phyloP scores from a whole-genome alignment of 2,797 vertebrate genomes.

The Tragopan temminckii region DNA sequence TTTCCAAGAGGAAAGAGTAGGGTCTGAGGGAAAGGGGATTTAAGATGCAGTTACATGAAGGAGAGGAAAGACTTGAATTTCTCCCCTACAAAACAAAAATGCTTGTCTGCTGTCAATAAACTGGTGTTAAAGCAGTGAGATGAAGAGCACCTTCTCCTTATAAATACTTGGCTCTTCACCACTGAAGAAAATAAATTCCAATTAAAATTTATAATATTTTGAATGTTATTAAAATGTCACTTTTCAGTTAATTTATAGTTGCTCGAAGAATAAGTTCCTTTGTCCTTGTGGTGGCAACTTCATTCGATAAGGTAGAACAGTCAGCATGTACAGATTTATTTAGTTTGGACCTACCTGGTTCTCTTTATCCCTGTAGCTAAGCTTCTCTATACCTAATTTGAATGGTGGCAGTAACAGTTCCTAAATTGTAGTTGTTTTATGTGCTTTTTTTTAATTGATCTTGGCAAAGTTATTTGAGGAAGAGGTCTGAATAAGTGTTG shows the following conservation, averaged over 20 bases:
- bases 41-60: background rate
- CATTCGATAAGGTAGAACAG: background rate
- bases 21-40: background rate
- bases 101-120: background rate
- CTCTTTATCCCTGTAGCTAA: background rate
- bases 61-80: background rate
- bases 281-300: background rate
- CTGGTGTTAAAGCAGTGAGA: background rate
- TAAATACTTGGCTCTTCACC: background rate
- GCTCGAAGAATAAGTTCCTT: background rate
- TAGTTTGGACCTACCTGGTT: background rate
- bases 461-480: background rate
- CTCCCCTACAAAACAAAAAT: background rate
- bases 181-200: background rate
- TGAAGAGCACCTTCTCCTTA: background rate
- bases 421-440: background rate
- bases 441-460: conserved; percentile 47
- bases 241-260: background rate
- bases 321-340: background rate
- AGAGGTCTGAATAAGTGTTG: background rate
- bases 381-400: background rate
- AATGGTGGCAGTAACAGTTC: background rate
- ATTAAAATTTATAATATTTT: background rate
- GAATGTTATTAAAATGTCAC: background rate
- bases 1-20: background rate